Base-by-base conservation (phyloP, 23 tunicate genomes). In the Aplidium turbinatum region DNA sequence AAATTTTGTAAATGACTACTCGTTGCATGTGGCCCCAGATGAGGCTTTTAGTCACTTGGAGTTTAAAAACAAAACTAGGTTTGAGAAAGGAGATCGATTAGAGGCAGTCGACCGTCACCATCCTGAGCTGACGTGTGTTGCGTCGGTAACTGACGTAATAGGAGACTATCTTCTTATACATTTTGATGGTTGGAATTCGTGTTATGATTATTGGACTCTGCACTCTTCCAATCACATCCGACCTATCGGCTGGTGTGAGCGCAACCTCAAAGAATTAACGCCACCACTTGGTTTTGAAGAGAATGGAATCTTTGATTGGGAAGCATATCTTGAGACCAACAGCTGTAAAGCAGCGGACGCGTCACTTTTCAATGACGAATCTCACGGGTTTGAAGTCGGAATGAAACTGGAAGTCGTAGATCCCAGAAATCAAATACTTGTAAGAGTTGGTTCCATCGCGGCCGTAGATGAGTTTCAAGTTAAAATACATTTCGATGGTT, bases 371-470 rank as follows among this genome's bases (percentile, higher is more conserved):
- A 35, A 51, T 13, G n/a, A 42, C 25, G 32, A 66, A 4, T 34
- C 32, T 4, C 64, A 66, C 30, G 53, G 31, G 25, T 40, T 78
- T 65, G 30, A 66, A 35, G 30, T 54, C 32, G 85, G 85, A 30
- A 86, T 86, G 93, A 86, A 86, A 51, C 27, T 86, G 35, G 93
- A 86, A 39, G 85, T 68, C 11, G 85, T 79, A 13, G 93, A 86
- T 36, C 64, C 47, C 6, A 65, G 85, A 57, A 86, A 86, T 55
- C 81, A 48, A 1, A 39, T 68, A 9, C 76, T 86, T 38, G 20
- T 86, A 21, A 75, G 93, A 3, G 93, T 86, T 22, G 93, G 85
- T 0, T 69, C 85, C 19, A 76, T 86, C 3, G 57, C 50, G 6
- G 66, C 33, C 0, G 32, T 79, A 28, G 79, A 79, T 54, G 85